Evolutionary conservation across 2,888 invertebrate genomes (phyloP), one percentile per base, ranked within the genome.

Genomic region (Pollenia amentaria): DNA sequence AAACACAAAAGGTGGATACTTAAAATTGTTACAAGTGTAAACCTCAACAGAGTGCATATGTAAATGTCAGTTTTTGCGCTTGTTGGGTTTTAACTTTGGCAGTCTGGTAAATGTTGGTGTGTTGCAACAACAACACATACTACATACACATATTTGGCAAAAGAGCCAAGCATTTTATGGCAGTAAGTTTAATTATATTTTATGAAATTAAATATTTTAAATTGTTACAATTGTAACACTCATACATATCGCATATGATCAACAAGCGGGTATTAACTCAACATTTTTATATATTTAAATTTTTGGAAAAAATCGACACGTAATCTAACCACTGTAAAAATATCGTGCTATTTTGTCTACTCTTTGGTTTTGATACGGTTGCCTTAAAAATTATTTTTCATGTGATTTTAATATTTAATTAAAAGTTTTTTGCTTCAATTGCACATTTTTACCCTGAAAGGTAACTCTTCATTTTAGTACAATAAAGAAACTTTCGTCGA

Each of bases 151-250:
- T 55, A 44, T 46, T 9, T 51, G 11, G 29, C 53, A 16, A 3
- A 69, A 53, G 29, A 51, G 53, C 18, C 44, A 42, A 62, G 40
- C 48, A 60, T 57, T 57, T 53, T 57, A 46, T 29, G 44, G 40
- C 65, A 73, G 67, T 48, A 81, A 87, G 67, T 84, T 77, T 78
- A 81, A 87, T 87, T 84, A 87, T 84, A 81, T 81, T 84, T 84
- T 81, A 87, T 81, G 73, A 87, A 87, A 87, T 87, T 87, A 87
- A 87, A 87, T 87, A 87, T 84, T 87, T 87, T 87, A 87, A 87
- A 84, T 84, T 80, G 80, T 84, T 84, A 44, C 77, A 87, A 62
- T 76, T 76, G 60, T 70, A 64, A 29, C 53, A 60, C 42, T 44
- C 42, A 72, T 62, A 70, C 16, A 11, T n/a, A 12, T 16, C 16